Conservation (phyloP, 2,888 invertebrate species). For the Meganola albula region DNA sequence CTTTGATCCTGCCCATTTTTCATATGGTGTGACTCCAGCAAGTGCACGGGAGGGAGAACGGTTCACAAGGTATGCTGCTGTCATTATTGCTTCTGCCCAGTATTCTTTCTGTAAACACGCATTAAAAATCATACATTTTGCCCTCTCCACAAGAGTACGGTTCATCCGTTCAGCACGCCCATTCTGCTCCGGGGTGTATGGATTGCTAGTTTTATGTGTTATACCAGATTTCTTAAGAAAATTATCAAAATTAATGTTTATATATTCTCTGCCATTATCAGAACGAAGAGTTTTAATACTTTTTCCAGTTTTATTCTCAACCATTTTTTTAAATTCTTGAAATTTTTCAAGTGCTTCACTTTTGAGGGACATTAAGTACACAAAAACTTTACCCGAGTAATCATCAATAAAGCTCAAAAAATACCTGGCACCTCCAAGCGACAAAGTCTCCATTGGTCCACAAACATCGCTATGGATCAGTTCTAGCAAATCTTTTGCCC, state of each 20-base stretch:
- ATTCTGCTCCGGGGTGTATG: neutral
- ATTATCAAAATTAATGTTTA: neutral
- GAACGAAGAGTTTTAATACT: constrained; percentile 10
- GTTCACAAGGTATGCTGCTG: neutral
- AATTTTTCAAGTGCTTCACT: constrained; percentile 9
- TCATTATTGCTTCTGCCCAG: neutral
- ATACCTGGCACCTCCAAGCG: constrained; percentile 10
- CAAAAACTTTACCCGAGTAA: constrained; percentile 16
- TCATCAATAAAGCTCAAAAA: constrained; percentile 1
- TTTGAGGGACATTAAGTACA: constrained; percentile 6
- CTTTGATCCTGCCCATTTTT: constrained; percentile 4
- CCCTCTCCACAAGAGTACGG: neutral
- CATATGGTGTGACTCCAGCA: neutral
- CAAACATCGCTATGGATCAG: constrained; percentile 9
- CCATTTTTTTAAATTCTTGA: constrained; percentile 5
- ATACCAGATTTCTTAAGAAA: neutral
- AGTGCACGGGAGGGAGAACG: neutral
- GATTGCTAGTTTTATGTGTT: neutral
- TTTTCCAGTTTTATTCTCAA: constrained; percentile 7
- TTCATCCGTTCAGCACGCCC: neutral
- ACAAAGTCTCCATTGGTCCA: constrained; percentile 14
- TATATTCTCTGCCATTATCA: constrained; percentile 9
- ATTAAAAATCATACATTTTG: neutral
- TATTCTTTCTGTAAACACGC: neutral
- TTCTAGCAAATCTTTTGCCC: neutral